phyloP scores from a whole-genome alignment of 2,797 vertebrate genomes.

The Cyprinodon diabolis region DNA sequence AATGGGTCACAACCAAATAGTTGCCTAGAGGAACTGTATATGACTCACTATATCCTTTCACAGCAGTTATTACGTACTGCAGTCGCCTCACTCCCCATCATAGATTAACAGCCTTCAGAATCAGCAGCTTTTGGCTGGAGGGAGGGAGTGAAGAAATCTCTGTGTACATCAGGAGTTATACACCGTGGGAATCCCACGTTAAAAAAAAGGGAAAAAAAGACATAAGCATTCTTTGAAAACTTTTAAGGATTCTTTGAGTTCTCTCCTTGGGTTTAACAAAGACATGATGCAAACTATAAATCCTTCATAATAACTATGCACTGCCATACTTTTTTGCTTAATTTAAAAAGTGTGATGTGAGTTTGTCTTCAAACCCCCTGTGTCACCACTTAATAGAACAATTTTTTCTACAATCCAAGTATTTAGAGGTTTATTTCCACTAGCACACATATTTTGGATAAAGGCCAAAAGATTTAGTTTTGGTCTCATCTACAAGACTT shows the following conservation, averaged over 20 bases:
- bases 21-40: slow-evolving; percentile 45
- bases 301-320: not conserved
- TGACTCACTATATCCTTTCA: slow-evolving; percentile 41
- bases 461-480: not conserved
- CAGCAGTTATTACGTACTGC: slow-evolving; percentile 41
- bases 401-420: no score
- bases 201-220: not conserved
- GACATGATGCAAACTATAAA: not conserved
- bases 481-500: not conserved
- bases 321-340: no score
- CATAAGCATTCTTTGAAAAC: not conserved
- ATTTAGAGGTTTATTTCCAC: not conserved
- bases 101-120: slow-evolving; percentile 1
- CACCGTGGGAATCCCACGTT: slow-evolving; percentile 72
- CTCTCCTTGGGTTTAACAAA: not conserved
- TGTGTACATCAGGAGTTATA: slow-evolving; percentile 72
- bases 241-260: not conserved
- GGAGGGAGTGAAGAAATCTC: slow-evolving; percentile 72
- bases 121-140: slow-evolving; percentile 58
- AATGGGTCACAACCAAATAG: slow-evolving; percentile 44
- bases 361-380: not conserved
- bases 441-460: not conserved
- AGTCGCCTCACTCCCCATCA: not conserved
- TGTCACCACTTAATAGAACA: not conserved
- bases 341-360: no score